A percentile compares a stretch with the other conserved stretches of the same genome.
phyloP scores from a whole-genome alignment of 2,888 invertebrate genomes.

The Spodoptera exigua region DNA sequence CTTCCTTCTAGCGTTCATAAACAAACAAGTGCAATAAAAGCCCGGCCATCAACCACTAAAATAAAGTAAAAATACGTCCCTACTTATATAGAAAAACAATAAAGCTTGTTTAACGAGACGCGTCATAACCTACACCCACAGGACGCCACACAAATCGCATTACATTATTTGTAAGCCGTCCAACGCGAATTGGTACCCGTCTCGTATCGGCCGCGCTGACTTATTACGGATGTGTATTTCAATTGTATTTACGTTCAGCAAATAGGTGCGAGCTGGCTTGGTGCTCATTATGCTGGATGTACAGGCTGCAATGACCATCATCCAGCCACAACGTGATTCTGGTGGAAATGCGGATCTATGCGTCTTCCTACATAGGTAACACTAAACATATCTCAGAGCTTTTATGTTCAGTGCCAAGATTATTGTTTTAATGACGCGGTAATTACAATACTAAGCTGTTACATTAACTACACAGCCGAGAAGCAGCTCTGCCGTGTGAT shows the following conservation, averaged over 20 bases:
- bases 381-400: neutral
- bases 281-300: slow-evolving; percentile 37
- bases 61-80: slow-evolving; percentile 46
- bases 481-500: slow-evolving; percentile 31
- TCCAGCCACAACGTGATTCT: slow-evolving; percentile 7
- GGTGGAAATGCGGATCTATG: neutral
- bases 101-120: slow-evolving; percentile 80
- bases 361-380: slow-evolving; percentile 2
- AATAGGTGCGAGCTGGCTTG: slow-evolving; percentile 34
- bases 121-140: slow-evolving; percentile 74
- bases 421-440: neutral
- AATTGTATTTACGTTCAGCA: slow-evolving; percentile 54
- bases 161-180: slow-evolving; percentile 74
- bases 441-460: slow-evolving; percentile 13
- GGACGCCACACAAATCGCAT: slow-evolving; percentile 81
- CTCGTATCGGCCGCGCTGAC: slow-evolving; percentile 49
- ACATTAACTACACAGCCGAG: slow-evolving; percentile 19
- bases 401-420: neutral
- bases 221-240: slow-evolving; percentile 60
- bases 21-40: slow-evolving; percentile 41
- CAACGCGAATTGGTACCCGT: slow-evolving; percentile 64
- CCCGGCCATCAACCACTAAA: slow-evolving; percentile 41
- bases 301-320: slow-evolving; percentile 31
- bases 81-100: slow-evolving; percentile 76
- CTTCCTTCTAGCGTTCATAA: slow-evolving; percentile 16